Base-by-base conservation (phyloP, 1,140 invertebrate genomes). In the Bombus pascuorum region DNA sequence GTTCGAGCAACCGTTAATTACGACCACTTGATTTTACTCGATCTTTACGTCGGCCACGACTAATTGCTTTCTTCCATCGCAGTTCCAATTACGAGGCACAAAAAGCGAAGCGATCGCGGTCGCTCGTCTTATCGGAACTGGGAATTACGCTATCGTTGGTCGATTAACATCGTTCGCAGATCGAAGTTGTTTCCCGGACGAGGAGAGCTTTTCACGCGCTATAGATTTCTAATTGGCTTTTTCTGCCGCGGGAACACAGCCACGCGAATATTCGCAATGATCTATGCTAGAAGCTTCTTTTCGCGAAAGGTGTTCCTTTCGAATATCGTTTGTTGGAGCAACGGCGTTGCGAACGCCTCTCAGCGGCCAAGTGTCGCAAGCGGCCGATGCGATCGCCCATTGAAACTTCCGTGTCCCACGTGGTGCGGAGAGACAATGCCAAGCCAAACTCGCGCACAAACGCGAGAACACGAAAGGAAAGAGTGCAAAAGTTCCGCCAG, bases 61-160 rank as follows among this genome's bases (percentile, higher is more conserved):
- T 71, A 81, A 81, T 81, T 71, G 78, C 78, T 42, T 57, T 81
- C 78, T 71, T 47, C 66, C 71, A 32, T 81, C 78, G 28, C 32
- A 3, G 4, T 71, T 28, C 25, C 32, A 47, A 81, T 81, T 71
- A 71, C 44, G 28, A 13, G 4, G 3, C 66, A n/a, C 39, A 39
- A 81, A 81, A 81, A 71, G n/a, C 39, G 44, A 1, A 37, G 6
- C 77, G n/a, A 80, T 53, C 70, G 44, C 42, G 25, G 65, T 37
- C 22, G 42, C 78, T 71, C 32, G 78, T 53, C 66, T 81, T 81
- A 81, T 81, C 78, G 78, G 1, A 12, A n/a, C 32, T 22, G 32
- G 0, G 65, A 79, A 53, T 79, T 79, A 47, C 66, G 66, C 25
- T 57, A 37, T 32, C 53, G 34, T 28, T 57, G 9, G 34, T n/a